These are phyloP conservation scores for Dinothrombium tinctorium DNA, from an alignment of 1,140 invertebrate species.

Conservation along the genomic window DNA sequence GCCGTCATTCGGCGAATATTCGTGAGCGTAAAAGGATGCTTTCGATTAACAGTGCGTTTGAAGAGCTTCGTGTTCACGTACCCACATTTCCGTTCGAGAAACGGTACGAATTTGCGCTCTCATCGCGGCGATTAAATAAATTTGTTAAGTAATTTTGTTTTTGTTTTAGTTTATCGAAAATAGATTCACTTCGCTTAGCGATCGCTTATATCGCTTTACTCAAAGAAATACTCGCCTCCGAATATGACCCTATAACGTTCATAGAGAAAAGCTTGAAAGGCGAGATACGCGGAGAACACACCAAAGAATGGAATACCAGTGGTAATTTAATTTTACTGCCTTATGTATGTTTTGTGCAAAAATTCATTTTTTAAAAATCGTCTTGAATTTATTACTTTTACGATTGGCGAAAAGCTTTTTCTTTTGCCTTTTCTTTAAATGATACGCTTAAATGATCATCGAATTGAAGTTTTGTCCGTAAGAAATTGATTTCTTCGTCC, in stretches of 20 bases:
- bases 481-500: too few species aligned
- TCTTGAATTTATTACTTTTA: too few species aligned
- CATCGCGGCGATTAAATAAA: not conserved
- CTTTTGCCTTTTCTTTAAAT: too few species aligned
- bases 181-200: conserved; percentile 13
- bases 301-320: conserved; percentile 83
- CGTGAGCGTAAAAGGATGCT: conserved; percentile 85
- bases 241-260: conserved; percentile 64
- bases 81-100: conserved; percentile 98
- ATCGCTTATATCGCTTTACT: conserved; percentile 37
- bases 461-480: too few species aligned
- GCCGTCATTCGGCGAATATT: conserved; percentile 66
- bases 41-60: conserved; percentile 53
- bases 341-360: not conserved
- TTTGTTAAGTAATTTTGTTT: not conserved
- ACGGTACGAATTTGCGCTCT: conserved; percentile 22
- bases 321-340: conserved; percentile 33
- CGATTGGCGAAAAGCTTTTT: too few species aligned
- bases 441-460: too few species aligned
- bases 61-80: conserved; percentile 75
- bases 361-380: conserved; percentile 18
- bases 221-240: conserved; percentile 61
- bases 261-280: conserved; percentile 72
- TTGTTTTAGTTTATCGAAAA: conserved; percentile 11
- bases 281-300: conserved; percentile 50